Evolutionary conservation across 1,140 invertebrate species (phyloP), one percentile per base, ranked within the genome.

Genomic region (Trichomalopsis sarcophagae): DNA sequence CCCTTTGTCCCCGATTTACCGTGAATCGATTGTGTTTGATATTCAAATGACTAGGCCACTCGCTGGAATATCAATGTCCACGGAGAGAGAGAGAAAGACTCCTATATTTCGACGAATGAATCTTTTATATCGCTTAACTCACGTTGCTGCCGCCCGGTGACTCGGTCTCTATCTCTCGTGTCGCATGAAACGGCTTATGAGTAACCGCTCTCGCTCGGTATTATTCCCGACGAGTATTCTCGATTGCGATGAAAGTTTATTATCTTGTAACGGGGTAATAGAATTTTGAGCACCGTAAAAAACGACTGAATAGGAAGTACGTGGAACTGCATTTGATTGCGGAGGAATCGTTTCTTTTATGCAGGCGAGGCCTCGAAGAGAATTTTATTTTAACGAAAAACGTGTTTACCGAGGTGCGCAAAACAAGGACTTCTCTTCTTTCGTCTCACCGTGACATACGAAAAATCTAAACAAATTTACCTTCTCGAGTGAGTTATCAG

Each of bases 381-480:
- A 55, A 55, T 17, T 55, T 55, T 55, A 55, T 55, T 21, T 55
- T 0, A 55, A 2, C 50, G 50, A 55, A 44, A 44, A 44, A 7
- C 40, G 10, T 44, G 1, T 44, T 44, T 44, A 44, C 40, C 40
- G 10, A 11, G 6, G 40, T 10, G 40, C 40, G 40, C 40, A 9
- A 44, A 44, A 1, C 40, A 1, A 44, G 40, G 10, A 44, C 9
- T 44, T 44, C 9, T 44, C 9, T 7, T 1, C 40, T 10, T 9
- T 44, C 40, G 40, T 44, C 40, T 44, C 40, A 44, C 1, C 40
- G 40, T 44, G 40, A 44, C 40, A 44, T 44, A 55, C 40, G 44
- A 76, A 82, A 82, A 82, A 82, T 75, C 81, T 82, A 82, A 82
- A 82, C 71, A 75, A 75, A 82, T 82, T 82, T 76, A 82, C 71